Conservation (phyloP, 2,888 invertebrate genomes). For the Drosophila mimica region DNA sequence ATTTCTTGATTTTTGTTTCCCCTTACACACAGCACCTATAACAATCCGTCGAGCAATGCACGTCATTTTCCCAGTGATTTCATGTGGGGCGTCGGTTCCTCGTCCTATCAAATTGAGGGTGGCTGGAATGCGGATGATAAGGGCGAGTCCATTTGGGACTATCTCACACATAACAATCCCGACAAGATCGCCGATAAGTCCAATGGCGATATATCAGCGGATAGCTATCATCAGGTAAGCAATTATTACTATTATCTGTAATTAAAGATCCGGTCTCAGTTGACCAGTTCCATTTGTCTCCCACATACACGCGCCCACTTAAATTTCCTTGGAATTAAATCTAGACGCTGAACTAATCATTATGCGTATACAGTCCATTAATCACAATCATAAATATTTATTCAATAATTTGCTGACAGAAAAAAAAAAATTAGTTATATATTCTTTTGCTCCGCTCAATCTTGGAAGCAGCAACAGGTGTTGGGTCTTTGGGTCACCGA, state of each 20-base stretch:
- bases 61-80: slow-evolving; percentile 84
- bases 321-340: background rate
- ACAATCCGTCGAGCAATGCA: slow-evolving; percentile 45
- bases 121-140: slow-evolving; percentile 86
- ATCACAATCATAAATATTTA: slow-evolving; percentile 21
- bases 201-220: slow-evolving; percentile 87
- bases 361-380: slow-evolving; percentile 25
- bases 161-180: slow-evolving; percentile 86
- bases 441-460: background rate
- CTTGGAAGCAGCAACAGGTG: slow-evolving; percentile 45
- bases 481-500: slow-evolving; percentile 21
- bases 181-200: slow-evolving; percentile 87
- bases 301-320: slow-evolving; percentile 1
- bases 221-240: slow-evolving; percentile 86
- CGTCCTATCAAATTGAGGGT: slow-evolving; percentile 84
- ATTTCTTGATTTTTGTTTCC: background rate
- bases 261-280: too few species aligned
- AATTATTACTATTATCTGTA: background rate
- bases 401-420: slow-evolving; percentile 24
- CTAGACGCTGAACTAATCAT: background rate
- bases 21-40: slow-evolving; percentile 32
- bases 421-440: slow-evolving; percentile 7
- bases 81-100: slow-evolving; percentile 84
- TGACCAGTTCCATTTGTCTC: background rate
- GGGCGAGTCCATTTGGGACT: slow-evolving; percentile 88